These are phyloP conservation scores for Porites lobata DNA, from an alignment of 92 coral and sea anemone genomes.

Conservation along the genomic window DNA sequence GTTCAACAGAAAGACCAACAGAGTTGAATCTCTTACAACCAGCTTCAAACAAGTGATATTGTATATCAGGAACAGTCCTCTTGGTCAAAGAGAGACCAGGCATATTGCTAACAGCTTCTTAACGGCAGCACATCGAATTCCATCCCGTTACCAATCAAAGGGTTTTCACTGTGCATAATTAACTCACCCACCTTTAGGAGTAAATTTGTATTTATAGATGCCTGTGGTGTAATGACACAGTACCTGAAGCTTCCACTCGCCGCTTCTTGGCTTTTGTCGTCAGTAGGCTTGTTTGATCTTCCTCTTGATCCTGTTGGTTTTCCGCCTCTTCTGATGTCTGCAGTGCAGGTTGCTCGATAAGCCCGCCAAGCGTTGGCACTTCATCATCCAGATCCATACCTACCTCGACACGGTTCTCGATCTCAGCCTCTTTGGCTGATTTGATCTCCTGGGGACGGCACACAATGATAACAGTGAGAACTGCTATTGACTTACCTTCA, in stretches of 20 bases:
- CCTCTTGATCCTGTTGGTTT: not conserved
- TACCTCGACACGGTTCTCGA: conserved; percentile 88
- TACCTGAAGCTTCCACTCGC: conserved; percentile 40
- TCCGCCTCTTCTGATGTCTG: not conserved
- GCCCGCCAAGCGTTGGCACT: conserved; percentile 38
- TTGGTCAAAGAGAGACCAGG: not conserved
- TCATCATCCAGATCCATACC: conserved; percentile 96
- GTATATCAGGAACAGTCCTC: not conserved
- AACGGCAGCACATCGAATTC: not conserved
- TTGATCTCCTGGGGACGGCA: conserved; percentile 86
- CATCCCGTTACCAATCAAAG: not conserved
- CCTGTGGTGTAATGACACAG: not conserved
- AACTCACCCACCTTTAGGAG: not conserved
- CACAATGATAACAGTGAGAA: conserved; percentile 47
- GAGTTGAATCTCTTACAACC: not conserved
- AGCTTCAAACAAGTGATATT: too few relatives aligned
- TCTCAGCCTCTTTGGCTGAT: conserved; percentile 82
- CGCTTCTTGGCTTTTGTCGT: conserved; percentile 40
- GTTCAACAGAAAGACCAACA: not conserved
- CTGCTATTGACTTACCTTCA: conserved; percentile 29
- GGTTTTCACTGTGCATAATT: not conserved
- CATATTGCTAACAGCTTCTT: not conserved
- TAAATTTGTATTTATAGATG: not conserved
- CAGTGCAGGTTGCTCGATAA: conserved; percentile 48
- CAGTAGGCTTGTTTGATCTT: not conserved